Percentiles rank a stretch among this genome's conserved stretches.
Evolutionary conservation across 1,140 invertebrate species (phyloP).

Genomic region (Heliothis virescens): DNA sequence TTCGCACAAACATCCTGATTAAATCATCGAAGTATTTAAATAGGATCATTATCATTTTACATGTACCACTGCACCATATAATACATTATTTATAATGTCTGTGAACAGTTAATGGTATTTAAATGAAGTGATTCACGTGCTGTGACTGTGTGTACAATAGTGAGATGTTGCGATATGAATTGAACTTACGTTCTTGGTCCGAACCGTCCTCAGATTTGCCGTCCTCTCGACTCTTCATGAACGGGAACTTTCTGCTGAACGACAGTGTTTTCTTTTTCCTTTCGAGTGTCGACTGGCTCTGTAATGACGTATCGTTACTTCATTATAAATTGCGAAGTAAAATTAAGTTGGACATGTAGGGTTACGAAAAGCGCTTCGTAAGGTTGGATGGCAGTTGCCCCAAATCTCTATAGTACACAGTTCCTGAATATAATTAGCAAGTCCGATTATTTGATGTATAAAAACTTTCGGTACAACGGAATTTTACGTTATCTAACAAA

Average conservation of each 20-base stretch:
- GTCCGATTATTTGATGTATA: too few relatives aligned
- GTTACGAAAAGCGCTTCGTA: too few relatives aligned
- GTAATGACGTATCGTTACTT: slow-evolving; percentile 58
- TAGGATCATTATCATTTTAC: slow-evolving; percentile 37
- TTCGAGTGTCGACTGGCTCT: slow-evolving; percentile 96
- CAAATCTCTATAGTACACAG: too few relatives aligned
- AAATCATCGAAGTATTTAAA: slow-evolving; percentile 14
- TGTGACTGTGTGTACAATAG: slow-evolving; percentile 27
- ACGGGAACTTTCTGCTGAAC: slow-evolving; percentile 98
- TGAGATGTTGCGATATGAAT: slow-evolving; percentile 16
- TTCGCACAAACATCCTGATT: slow-evolving; percentile 21
- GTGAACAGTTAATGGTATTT: slow-evolving; percentile 46
- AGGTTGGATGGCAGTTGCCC: too few relatives aligned
- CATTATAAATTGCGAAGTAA: too few relatives aligned
- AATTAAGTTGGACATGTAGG: too few relatives aligned
- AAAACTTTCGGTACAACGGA: too few relatives aligned
- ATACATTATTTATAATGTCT: slow-evolving; percentile 50
- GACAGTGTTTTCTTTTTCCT: slow-evolving; percentile 99
- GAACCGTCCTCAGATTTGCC: slow-evolving; percentile 97
- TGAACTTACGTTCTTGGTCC: slow-evolving; percentile 98
- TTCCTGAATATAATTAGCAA: too few relatives aligned
- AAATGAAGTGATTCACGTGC: slow-evolving; percentile 39
- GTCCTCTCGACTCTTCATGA: slow-evolving; percentile 99
- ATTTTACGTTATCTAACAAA: background rate
- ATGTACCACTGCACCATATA: slow-evolving; percentile 49